A percentile compares a stretch with the other conserved stretches of the same genome.
Conservation (phyloP, 2,797 vertebrate genomes). For the Pseudocheirus occidentalis region DNA sequence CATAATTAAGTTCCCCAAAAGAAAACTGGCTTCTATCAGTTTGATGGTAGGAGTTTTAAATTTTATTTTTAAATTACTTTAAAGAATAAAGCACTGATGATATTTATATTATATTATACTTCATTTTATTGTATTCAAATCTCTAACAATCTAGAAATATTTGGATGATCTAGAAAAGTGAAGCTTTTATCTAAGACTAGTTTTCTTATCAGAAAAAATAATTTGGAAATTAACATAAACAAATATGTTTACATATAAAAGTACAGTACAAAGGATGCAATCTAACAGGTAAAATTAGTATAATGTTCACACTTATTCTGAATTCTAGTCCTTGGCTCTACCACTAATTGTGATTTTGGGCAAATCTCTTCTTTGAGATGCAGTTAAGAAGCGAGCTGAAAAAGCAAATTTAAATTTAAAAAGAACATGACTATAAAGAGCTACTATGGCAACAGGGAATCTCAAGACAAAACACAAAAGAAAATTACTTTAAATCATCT, state of each 20-base stretch:
- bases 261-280: background rate
- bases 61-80: constrained; percentile 40
- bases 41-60: background rate
- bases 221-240: constrained; percentile 44
- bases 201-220: background rate
- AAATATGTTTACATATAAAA: background rate
- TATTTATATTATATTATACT: background rate
- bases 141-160: constrained; percentile 32
- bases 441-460: background rate
- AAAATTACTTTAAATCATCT: background rate
- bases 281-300: background rate
- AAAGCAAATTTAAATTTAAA: too few species aligned
- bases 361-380: background rate
- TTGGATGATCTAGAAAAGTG: background rate
- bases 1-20: constrained; percentile 28
- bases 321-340: background rate
- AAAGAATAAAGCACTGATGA: constrained; percentile 27
- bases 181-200: background rate
- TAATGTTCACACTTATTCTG: background rate
- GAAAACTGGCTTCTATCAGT: constrained; percentile 12
- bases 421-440: background rate
- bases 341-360: background rate
- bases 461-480: background rate
- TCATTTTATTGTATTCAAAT: constrained; percentile 43
- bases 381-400: background rate